Base-by-base conservation (phyloP, 2,113 vertebrate genomes). In the Chaetorhynchus papuensis region DNA sequence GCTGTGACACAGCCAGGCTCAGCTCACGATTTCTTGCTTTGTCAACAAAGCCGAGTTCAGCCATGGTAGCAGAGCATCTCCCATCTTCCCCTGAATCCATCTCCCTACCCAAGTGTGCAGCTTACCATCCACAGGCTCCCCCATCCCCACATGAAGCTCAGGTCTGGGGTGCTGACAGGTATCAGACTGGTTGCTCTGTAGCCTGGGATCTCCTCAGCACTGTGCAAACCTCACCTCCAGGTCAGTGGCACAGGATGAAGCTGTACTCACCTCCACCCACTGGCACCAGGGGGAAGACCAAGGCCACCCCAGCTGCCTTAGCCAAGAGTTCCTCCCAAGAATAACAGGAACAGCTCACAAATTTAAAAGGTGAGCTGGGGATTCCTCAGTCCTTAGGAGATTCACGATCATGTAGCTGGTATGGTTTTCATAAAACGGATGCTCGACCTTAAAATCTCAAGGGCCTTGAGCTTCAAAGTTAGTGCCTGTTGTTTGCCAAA, bases 61-160 rank as follows among this genome's bases (percentile, higher is more conserved):
- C 31, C 31, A 13, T 10, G 19, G 45, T 6, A 80, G 37, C 44
- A 86, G 13, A 68, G 7, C 60, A 79, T 10, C 26, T 75, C 37
- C 60, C 52, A 63, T 20, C 15, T 63, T 6, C 64, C 57, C 10
- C 28, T 56, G 54, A 28, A 21, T 30, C 41, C 44, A 35, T 15
- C 45, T 94, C 39, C 33, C 31, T 9, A 9, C 5, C 27, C 1
- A 1, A n/a, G 30, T 11, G 20, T 41, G 49, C 70, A 86, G 41
- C 0, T 0, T 26, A 35, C 9, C 4, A 23, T 41, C 16, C 3
- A 2, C 44, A 76, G 66, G 35, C 44, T 68, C 20, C 4, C 23
- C n/a, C 22, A 53, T 10, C 4, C 41, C 37, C 52, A 42, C 14
- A 63, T 6, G 52, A 64, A 64, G 21, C 53, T 39, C 49, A 64